Evolutionary conservation across 2,113 vertebrate genomes (phyloP).

Genomic region (Dicaeum eximium): DNA sequence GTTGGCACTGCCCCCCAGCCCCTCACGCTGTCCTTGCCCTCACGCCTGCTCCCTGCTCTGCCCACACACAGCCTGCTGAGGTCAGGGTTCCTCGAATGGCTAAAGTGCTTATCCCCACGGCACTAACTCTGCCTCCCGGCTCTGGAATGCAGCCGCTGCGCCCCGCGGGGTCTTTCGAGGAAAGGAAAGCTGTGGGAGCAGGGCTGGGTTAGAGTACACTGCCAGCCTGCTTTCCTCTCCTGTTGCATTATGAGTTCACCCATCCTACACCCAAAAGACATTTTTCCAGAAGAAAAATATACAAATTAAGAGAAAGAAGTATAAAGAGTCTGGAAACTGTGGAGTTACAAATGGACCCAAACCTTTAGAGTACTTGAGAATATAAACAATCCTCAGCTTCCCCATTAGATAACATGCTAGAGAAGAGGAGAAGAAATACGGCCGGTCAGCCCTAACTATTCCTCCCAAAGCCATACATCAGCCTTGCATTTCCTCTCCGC

Average conservation of each 20-base stretch:
- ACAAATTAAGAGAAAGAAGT: rapidly evolving
- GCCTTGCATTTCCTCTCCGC: neutral
- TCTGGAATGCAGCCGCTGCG: neutral
- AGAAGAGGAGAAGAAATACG: neutral
- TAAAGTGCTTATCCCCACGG: neutral
- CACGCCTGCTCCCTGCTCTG: neutral
- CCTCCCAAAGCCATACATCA: neutral
- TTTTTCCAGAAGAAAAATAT: neutral
- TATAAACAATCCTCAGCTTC: neutral
- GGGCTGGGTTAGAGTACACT: rapidly evolving
- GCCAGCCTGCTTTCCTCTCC: neutral
- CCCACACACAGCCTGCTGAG: neutral
- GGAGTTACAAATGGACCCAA: neutral
- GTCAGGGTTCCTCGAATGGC: neutral
- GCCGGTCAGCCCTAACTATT: neutral
- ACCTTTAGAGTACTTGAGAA: neutral
- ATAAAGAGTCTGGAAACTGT: neutral
- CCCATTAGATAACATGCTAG: rapidly evolving
- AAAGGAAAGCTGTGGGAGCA: neutral
- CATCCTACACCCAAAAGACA: too few species aligned
- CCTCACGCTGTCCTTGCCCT: rapidly evolving
- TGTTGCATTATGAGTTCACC: neutral
- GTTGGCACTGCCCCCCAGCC: neutral
- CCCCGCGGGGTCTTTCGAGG: neutral
- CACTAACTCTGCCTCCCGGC: neutral